phyloP scores from a whole-genome alignment of 2,888 invertebrate genomes.

The Thymelicus sylvestris region DNA sequence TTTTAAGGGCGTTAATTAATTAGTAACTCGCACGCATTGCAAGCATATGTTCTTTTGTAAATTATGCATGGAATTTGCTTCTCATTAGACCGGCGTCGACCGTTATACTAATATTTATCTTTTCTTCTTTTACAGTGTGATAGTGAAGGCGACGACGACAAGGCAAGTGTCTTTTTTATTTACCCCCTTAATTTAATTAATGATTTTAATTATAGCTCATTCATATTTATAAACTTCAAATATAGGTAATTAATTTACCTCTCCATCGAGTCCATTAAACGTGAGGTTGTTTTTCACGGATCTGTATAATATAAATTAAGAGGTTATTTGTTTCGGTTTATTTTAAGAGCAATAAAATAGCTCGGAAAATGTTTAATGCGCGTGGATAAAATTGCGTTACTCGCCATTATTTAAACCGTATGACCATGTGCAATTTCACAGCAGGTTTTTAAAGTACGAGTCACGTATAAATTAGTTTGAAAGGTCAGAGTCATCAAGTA shows the following conservation, averaged over 20 bases:
- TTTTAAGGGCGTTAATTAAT: constrained; percentile 41
- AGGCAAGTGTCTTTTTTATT: constrained; percentile 86
- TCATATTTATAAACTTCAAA: constrained; percentile 64
- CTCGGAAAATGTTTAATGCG: constrained; percentile 72
- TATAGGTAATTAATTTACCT: constrained; percentile 75
- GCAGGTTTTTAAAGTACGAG: constrained; percentile 32
- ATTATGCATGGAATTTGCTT: constrained; percentile 35
- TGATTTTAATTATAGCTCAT: constrained; percentile 20
- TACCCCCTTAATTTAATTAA: constrained; percentile 41
- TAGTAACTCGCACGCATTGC: constrained; percentile 41
- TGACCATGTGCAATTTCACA: constrained; percentile 1
- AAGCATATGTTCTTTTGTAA: constrained; percentile 26
- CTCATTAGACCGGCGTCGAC: background rate
- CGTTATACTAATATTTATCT: constrained; percentile 48
- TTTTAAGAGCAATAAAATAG: constrained; percentile 63
- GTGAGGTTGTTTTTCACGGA: constrained; percentile 57
- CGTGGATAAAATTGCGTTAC: constrained; percentile 50
- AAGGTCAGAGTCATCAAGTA: constrained; percentile 41
- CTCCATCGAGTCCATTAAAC: constrained; percentile 64
- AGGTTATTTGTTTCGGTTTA: constrained; percentile 78
- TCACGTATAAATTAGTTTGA: constrained; percentile 39
- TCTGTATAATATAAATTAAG: constrained; percentile 79
- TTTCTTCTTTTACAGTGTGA: constrained; percentile 92
- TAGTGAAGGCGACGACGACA: constrained; percentile 96
- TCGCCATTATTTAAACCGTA: constrained; percentile 1